phyloP scores from a whole-genome alignment of 2,797 vertebrate species.

The Bovichtus diacanthus region DNA sequence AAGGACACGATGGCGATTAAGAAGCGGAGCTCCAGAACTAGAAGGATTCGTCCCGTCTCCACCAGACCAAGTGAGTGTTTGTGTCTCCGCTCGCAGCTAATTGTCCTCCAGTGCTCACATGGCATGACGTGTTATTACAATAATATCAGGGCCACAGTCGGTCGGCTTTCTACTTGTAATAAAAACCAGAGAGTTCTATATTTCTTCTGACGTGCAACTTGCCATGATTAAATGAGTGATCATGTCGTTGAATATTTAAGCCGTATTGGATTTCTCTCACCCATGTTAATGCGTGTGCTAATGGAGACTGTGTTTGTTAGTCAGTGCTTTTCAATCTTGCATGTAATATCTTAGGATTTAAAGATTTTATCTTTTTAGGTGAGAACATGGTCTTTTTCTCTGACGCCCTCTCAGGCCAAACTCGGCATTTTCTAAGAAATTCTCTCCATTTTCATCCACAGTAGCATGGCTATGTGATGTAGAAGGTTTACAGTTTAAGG shows the following conservation, averaged over 20 bases:
- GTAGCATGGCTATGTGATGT: background rate
- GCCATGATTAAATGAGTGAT: background rate
- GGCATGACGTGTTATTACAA: conserved; percentile 3
- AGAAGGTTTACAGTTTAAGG: background rate
- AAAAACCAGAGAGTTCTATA: background rate
- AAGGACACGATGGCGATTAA: conserved; percentile 95
- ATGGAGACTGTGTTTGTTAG: background rate
- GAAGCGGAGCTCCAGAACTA: conserved; percentile 90
- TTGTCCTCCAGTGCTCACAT: background rate
- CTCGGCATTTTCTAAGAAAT: background rate
- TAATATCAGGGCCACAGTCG: conserved; percentile 2
- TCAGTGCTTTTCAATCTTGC: conserved; percentile 1
- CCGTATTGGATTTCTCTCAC: background rate
- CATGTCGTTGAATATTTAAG: conserved; percentile 6
- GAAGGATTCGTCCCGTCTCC: conserved; percentile 92
- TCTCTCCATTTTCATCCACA: too few relatives aligned
- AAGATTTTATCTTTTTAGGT: background rate
- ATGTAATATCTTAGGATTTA: background rate
- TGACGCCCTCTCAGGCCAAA: background rate
- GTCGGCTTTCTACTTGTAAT: conserved; percentile 8
- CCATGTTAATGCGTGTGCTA: background rate
- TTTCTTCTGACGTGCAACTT: background rate
- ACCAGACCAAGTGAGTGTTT: conserved; percentile 90
- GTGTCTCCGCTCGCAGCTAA: background rate
- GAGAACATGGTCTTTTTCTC: background rate